Evolutionary conservation across 2,797 vertebrate species (phyloP).

Genomic region (Pangasius krempfi): DNA sequence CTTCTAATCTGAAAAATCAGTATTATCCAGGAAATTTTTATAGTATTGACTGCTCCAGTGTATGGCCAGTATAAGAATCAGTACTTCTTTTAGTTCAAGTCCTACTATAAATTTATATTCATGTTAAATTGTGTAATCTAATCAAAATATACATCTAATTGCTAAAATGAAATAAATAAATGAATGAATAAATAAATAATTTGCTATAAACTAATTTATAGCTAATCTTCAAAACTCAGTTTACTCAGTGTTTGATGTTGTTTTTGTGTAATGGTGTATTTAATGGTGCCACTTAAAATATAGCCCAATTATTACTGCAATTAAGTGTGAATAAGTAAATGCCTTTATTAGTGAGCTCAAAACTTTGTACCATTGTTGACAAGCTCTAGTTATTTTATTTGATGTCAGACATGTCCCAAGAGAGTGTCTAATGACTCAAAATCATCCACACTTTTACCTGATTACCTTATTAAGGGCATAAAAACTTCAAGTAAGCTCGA

Average conservation of each 20-base stretch:
- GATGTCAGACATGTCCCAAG: neutral
- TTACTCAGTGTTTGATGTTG: neutral
- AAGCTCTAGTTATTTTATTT: neutral
- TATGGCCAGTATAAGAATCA: neutral
- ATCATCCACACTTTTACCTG: neutral
- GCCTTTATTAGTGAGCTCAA: neutral
- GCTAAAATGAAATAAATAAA: neutral
- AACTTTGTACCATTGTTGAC: neutral
- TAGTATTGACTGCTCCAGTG: neutral
- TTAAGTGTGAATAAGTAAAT: neutral
- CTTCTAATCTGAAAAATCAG: neutral
- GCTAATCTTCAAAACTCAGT: neutral
- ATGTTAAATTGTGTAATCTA: neutral
- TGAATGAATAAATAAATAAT: neutral
- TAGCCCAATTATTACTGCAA: neutral
- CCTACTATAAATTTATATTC: neutral
- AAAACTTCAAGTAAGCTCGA: neutral
- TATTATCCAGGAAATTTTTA: neutral
- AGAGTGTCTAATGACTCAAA: neutral
- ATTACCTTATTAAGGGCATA: neutral
- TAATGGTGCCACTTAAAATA: neutral
- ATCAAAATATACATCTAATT: neutral
- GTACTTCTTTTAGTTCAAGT: neutral
- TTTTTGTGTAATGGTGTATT: neutral
- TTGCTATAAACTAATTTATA: neutral